A percentile compares a stretch with the other conserved stretches of the same genome.
Evolutionary conservation across 2,888 invertebrate genomes (phyloP).

Genomic region (Spisula subtruncata): DNA sequence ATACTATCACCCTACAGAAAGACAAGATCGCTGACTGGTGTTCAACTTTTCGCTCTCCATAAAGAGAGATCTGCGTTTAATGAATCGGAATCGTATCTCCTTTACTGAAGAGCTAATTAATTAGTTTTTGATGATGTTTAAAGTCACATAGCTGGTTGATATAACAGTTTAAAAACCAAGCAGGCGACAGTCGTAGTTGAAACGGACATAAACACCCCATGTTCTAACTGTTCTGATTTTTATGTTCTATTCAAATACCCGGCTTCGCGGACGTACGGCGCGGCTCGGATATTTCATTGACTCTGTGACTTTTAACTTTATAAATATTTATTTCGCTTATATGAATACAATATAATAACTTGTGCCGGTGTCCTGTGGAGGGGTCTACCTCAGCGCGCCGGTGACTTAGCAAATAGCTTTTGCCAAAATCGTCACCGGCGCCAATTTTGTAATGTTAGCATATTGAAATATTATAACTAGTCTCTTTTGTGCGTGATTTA

Average conservation of each 20-base stretch:
- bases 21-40: neutral
- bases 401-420: conserved; percentile 59
- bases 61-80: neutral
- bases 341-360: conserved; percentile 59
- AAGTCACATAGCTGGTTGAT: neutral
- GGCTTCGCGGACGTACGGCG: conserved; percentile 23
- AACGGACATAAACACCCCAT: conserved; percentile 48
- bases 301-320: conserved; percentile 45
- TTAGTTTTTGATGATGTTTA: conserved; percentile 47
- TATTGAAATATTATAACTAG: conserved; percentile 60
- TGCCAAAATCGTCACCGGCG: conserved; percentile 52
- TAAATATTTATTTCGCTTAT: conserved; percentile 58
- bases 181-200: conserved; percentile 42
- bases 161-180: conserved; percentile 21
- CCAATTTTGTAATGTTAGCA: conserved; percentile 66
- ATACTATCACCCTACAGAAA: neutral
- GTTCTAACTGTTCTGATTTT: conserved; percentile 40
- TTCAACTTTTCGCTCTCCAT: neutral
- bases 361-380: conserved; percentile 39
- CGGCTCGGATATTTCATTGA: conserved; percentile 42
- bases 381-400: conserved; percentile 59
- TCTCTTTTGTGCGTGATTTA: conserved; percentile 60
- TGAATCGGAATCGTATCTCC: conserved; percentile 27
- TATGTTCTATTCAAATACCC: conserved; percentile 41
- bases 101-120: conserved; percentile 20